phyloP scores from a whole-genome alignment of 2,113 vertebrate species.

The Coreoperca whiteheadi region DNA sequence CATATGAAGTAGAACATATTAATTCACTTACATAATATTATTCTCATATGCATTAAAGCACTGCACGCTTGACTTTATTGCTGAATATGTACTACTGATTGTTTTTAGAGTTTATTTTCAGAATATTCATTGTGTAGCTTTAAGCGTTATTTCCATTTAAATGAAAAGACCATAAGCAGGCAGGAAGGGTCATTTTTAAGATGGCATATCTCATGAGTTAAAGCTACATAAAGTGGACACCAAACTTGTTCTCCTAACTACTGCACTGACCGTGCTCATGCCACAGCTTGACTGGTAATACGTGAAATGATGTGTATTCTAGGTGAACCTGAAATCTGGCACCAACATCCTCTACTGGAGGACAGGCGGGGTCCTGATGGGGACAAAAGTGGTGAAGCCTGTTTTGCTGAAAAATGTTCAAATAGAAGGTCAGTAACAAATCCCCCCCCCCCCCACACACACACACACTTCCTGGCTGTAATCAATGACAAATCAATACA shows the following conservation, averaged over 20 bases:
- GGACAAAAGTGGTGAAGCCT: conserved; percentile 92
- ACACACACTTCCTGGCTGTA: no score
- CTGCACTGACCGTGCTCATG: background rate
- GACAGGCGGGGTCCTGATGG: conserved; percentile 93
- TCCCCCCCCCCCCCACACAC: background rate
- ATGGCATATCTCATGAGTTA: background rate
- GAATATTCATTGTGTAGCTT: background rate
- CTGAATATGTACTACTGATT: background rate
- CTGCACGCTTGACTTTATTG: background rate
- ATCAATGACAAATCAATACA: background rate
- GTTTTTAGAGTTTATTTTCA: background rate
- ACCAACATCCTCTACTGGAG: conserved; percentile 98
- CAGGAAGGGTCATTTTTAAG: background rate
- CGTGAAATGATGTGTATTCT: conserved; percentile 37
- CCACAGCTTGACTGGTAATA: conserved; percentile 1
- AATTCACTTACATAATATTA: background rate
- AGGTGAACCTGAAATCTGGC: conserved; percentile 95
- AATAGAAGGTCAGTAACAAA: conserved; percentile 90
- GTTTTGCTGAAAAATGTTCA: conserved; percentile 95
- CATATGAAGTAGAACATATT: background rate
- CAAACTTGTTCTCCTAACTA: background rate
- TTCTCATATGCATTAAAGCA: background rate
- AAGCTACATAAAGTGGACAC: background rate
- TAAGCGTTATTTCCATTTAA: background rate
- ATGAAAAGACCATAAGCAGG: background rate